Base-by-base conservation (phyloP, 2,113 vertebrate genomes). In the Hiodon tergisus region DNA sequence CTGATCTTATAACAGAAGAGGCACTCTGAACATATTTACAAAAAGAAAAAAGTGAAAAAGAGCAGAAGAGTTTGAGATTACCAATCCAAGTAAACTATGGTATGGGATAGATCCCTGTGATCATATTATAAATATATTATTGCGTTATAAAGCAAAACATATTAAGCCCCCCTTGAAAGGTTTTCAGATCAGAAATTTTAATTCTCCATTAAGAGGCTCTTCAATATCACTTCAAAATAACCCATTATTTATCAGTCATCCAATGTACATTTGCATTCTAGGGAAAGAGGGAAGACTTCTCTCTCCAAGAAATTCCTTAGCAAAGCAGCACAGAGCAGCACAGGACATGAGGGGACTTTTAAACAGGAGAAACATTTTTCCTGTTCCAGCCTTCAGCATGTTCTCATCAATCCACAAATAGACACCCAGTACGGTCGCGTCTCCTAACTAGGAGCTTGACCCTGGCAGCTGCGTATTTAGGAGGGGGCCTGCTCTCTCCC, bases 391-490 rank as follows among this genome's bases (percentile, higher is more conserved):
- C 78, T 2, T 73, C 78, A 55, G 76, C 79, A 83, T 61, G 52
- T 82, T 87, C 69, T 51, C 73, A 81, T 81, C 73, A 48, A 78
- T 92, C 90, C 88, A 90, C 89, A 92, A 92, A 94, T 85, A 94
- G 90, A 88, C 13, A 47, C 46, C 57, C 75, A 5, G 80, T 79
- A 81, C 81, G 85, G 87, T 81, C 83, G 76, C 54, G 76, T 82
- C 84, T 86, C 90, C 89, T 92, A 91, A 92, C 77, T 87, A 90
- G 90, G 89, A 71, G 77, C 77, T 78, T 76, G 80, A 78, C 80
- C 84, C 82, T 83, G 84, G 88, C 90, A 92, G 91, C 91, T 91
- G 92, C n/a, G 57, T 52, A 51, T 73, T 73, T 73, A 73, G 71
- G 50, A 60, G 46, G 8, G 8, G 58, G 47, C 58, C 71, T 51